Base-by-base conservation (phyloP, 2,113 vertebrate species). In the Sceloporus tristichus region DNA sequence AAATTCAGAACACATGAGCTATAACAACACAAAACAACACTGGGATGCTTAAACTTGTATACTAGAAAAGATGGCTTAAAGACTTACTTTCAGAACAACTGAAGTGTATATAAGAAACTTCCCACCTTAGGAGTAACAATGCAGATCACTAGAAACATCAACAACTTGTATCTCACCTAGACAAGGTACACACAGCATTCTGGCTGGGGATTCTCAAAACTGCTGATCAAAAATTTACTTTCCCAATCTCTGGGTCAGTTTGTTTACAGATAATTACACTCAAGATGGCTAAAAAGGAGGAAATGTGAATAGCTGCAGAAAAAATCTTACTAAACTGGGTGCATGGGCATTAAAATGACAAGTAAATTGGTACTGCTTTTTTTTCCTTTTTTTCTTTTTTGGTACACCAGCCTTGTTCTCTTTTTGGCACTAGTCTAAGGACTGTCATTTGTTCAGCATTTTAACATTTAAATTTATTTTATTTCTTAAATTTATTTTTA, bases 1-100 rank as follows among this genome's bases (percentile, higher is more conserved):
- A 79, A 23, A 7, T 71, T 27, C 74, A 87, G 84, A 86, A 91
- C 59, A 66, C 14, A 8, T 81, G 66, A 90, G 59, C 78, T 76
- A 78, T 42, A 82, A 9, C 27, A 91, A 66, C 54, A 40, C 21
- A 66, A 85, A 87, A 79, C 78, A 79, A 66, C 2, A 62, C 81
- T 87, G 48, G 14, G 3, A n/a, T 66, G n/a, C 53, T 91, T 84
- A 87, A 87, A 40, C 62, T 56, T 1, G 53, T 14, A 4, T 87
- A 85, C 19, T 4, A 27, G 79, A 88, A 88, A 80, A 79, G 56
- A 2, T 76, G 76, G 59, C 4, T 14, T 29, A 77, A 86, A 92
- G 59, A 87, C 27, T 0, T 38, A 1, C n/a, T 76, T 80, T 27
- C 80, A 66, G 13, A 48, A 40, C 2, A 53, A 5, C 40, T 78